phyloP scores from a whole-genome alignment of 2,888 invertebrate genomes.

The Hybos culiciformis region DNA sequence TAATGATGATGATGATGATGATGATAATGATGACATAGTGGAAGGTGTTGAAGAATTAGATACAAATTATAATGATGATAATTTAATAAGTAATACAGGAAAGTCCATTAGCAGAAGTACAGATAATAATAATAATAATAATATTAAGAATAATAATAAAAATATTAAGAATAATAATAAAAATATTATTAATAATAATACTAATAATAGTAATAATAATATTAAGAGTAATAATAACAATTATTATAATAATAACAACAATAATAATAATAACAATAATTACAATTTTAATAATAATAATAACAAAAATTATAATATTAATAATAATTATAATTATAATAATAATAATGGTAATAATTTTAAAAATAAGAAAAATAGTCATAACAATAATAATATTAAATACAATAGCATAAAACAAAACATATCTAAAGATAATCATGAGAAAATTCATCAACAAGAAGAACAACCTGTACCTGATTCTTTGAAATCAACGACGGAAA shows the following conservation, averaged over 20 bases:
- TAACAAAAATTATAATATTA: too few species aligned
- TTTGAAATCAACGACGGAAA: slow-evolving; percentile 11
- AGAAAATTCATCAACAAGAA: slow-evolving; percentile 4
- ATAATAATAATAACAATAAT: slow-evolving; percentile 10
- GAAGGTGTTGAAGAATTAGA: slow-evolving; percentile 2
- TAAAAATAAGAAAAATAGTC: too few species aligned
- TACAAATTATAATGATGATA: neutral
- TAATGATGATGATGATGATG: slow-evolving; percentile 15
- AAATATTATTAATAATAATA: slow-evolving; percentile 4
- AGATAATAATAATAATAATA: too few species aligned
- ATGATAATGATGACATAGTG: slow-evolving; percentile 7
- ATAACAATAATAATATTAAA: slow-evolving; percentile 7
- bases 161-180: neutral
- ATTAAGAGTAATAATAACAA: neutral
- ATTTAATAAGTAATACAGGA: neutral
- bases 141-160: neutral
- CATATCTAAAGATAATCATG: slow-evolving; percentile 9
- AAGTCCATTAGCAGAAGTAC: neutral
- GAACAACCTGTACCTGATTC: slow-evolving; percentile 13
- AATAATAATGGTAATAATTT: too few species aligned
- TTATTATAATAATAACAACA: neutral
- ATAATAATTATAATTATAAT: too few species aligned
- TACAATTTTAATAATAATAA: too few species aligned
- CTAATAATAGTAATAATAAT: neutral
- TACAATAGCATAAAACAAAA: slow-evolving; percentile 4